Conservation (phyloP, 2,113 vertebrate species). For the Melanotaenia duboulayi region DNA sequence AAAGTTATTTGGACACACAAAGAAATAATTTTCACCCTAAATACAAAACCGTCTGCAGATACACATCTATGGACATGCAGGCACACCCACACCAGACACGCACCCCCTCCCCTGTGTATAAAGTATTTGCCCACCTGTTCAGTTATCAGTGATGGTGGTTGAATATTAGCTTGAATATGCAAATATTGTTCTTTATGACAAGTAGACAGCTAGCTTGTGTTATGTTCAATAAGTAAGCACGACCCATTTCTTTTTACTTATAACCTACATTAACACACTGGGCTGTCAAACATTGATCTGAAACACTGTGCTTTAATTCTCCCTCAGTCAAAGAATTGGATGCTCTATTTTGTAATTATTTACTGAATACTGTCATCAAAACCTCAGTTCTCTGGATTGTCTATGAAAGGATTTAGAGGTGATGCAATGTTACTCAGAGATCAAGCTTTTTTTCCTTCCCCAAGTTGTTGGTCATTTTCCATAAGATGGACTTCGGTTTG, state of each 20-base stretch:
- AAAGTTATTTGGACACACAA: not conserved
- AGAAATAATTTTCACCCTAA: not conserved
- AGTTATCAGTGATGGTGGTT: conserved; percentile 73
- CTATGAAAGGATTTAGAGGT: conserved; percentile 8
- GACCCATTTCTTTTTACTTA: not conserved
- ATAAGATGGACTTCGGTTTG: conserved; percentile 78
- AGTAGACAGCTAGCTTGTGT: not conserved
- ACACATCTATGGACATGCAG: conserved; percentile 2
- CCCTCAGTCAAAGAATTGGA: too few species aligned
- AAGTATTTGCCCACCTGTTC: conserved; percentile 68
- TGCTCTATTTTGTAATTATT: not conserved
- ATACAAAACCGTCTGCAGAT: conserved; percentile 36
- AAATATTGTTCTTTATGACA: conserved; percentile 69
- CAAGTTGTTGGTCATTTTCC: conserved; percentile 62
- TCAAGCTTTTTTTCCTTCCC: conserved; percentile 6
- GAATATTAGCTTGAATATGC: conserved; percentile 81
- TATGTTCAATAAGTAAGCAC: conserved; percentile 15
- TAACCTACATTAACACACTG: not conserved
- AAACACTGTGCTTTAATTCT: too few species aligned
- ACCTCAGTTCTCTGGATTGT: not conserved
- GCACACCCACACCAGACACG: conserved; percentile 7
- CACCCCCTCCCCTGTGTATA: not conserved
- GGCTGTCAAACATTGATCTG: not conserved
- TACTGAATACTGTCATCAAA: not conserved
- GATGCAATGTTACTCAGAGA: conserved; percentile 28